These are phyloP conservation scores for Metridium senile DNA, from an alignment of 92 coral and sea anemone genomes.

Conservation along the genomic window DNA sequence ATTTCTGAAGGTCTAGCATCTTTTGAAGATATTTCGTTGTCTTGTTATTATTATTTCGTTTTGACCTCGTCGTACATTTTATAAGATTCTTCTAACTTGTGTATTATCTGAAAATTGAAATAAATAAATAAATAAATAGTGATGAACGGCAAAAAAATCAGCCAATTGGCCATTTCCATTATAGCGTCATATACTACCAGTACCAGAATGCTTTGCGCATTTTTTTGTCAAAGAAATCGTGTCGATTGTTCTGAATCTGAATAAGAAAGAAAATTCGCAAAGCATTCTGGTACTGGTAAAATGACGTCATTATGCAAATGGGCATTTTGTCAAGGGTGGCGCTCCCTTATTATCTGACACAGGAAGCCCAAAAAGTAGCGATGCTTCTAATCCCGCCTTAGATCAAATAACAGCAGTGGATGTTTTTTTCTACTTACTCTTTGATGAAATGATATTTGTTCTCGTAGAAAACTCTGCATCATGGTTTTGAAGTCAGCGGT, in stretches of 20 bases:
- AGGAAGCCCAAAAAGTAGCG: no score
- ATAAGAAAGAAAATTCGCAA: no score
- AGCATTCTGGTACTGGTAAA: no score
- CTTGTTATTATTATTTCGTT: conserved; percentile 20
- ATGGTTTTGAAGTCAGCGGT: conserved; percentile 76
- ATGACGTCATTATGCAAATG: no score
- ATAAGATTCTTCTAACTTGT: conserved; percentile 82
- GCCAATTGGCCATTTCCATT: no score
- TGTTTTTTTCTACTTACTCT: conserved; percentile 58
- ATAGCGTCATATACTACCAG: no score
- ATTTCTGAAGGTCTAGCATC: not conserved
- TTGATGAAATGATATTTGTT: conserved; percentile 91
- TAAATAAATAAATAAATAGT: not conserved
- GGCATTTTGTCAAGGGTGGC: no score
- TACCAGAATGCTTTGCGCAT: no score
- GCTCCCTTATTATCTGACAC: no score
- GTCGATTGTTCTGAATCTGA: no score
- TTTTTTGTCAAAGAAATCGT: no score
- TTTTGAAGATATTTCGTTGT: not conserved
- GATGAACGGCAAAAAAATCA: not conserved
- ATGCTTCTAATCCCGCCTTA: not conserved
- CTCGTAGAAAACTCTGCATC: conserved; percentile 91
- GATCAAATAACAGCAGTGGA: not conserved
- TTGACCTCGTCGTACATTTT: conserved; percentile 71
- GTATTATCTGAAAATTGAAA: conserved; percentile 65